phyloP scores from a whole-genome alignment of 2,113 vertebrate species.

The Chlorodrepanis virens region DNA sequence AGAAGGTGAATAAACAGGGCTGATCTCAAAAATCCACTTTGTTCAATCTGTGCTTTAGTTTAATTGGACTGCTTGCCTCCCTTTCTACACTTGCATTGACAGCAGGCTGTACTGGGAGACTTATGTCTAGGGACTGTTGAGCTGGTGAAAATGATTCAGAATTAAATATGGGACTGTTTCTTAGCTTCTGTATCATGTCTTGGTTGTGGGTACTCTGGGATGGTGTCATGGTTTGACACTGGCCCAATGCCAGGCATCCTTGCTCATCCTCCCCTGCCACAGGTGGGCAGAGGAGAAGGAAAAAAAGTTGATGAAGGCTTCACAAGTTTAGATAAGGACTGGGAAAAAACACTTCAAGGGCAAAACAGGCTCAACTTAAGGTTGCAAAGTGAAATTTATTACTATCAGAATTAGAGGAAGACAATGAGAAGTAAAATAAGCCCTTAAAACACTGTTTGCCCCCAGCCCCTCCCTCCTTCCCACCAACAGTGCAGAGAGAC shows the following conservation, averaged over 20 bases:
- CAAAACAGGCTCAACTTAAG: not conserved
- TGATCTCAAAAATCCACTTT: not conserved
- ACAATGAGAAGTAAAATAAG: not conserved
- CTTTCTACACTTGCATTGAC: not conserved
- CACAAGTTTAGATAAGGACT: not conserved
- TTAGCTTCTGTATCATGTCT: not conserved
- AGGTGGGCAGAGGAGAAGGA: not conserved
- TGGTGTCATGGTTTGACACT: not conserved
- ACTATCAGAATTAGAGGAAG: not conserved
- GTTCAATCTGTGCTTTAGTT: not conserved
- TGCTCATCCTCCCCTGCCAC: not conserved
- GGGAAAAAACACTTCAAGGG: not conserved
- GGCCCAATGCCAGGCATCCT: not conserved
- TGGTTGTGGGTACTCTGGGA: not conserved
- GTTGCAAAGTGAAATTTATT: not conserved
- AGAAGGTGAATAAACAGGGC: not conserved
- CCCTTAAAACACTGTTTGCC: not conserved
- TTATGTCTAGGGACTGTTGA: not conserved
- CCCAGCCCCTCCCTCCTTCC: not conserved
- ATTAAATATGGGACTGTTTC: not conserved
- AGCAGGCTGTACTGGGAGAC: not conserved
- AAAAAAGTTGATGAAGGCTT: not conserved
- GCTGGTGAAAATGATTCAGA: not conserved
- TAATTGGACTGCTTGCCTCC: not conserved
- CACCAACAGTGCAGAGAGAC: rapidly evolving